Evolutionary conservation across 2,888 invertebrate genomes (phyloP).

Genomic region (Lithosia quadra): DNA sequence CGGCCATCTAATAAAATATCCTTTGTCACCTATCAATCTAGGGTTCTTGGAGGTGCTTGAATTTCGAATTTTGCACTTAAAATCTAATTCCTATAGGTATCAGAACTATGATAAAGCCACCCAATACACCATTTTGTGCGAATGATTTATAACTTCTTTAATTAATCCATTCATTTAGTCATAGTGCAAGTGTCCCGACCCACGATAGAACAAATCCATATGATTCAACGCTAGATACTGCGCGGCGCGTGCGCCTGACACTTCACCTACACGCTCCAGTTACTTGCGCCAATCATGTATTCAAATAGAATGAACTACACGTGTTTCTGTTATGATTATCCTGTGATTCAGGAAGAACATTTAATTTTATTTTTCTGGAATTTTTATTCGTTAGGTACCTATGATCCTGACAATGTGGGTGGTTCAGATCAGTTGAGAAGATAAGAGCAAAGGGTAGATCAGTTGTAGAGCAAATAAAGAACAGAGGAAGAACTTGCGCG

Average conservation of each 20-base stretch:
- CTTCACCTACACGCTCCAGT: slow-evolving; percentile 47
- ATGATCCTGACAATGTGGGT: not conserved
- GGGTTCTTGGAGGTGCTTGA: not conserved
- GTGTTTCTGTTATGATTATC: slow-evolving; percentile 8
- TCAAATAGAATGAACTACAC: not conserved
- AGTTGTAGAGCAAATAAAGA: too few species aligned
- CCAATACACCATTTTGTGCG: not conserved
- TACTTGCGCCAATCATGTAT: slow-evolving; percentile 38
- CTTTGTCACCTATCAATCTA: not conserved
- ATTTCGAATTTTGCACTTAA: not conserved
- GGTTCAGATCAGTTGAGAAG: too few species aligned
- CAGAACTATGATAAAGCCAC: not conserved
- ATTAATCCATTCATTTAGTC: slow-evolving; percentile 10
- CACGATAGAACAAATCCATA: slow-evolving; percentile 38
- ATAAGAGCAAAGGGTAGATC: too few species aligned
- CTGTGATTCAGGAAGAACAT: not conserved
- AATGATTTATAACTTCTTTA: not conserved
- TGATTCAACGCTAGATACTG: slow-evolving; percentile 36
- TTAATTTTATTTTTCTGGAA: not conserved
- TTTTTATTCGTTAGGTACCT: not conserved
- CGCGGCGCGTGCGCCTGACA: slow-evolving; percentile 37
- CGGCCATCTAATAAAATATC: not conserved
- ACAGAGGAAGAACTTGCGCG: too few species aligned
- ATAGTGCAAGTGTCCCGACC: slow-evolving; percentile 28
- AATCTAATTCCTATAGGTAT: not conserved